A percentile compares a stretch with the other conserved stretches of the same genome.
These are phyloP conservation scores for Lates japonicus DNA, from an alignment of 2,797 vertebrate genomes.

Conservation along the genomic window DNA sequence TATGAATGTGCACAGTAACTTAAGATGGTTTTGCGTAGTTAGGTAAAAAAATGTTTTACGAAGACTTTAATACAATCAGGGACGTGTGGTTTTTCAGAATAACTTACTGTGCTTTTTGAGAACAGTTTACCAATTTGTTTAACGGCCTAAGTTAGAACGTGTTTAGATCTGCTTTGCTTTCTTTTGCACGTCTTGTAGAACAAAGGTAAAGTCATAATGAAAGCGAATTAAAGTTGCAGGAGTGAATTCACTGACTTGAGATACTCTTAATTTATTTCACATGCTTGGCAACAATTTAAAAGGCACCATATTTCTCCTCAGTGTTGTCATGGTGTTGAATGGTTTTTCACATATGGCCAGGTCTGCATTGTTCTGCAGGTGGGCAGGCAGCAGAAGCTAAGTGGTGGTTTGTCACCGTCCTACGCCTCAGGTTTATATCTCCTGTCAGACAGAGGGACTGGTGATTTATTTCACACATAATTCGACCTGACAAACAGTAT, in stretches of 20 bases:
- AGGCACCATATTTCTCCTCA: slow-evolving; percentile 31
- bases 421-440: too few species aligned
- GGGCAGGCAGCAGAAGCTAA: slow-evolving; percentile 77
- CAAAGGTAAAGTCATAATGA: neutral
- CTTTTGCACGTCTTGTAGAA: neutral
- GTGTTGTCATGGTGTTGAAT: slow-evolving; percentile 47
- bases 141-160: neutral
- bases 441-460: slow-evolving; percentile 57
- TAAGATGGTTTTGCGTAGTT: too few species aligned
- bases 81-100: too few species aligned
- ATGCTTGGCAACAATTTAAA: slow-evolving; percentile 34
- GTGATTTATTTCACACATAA: slow-evolving; percentile 57
- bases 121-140: neutral
- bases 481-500: slow-evolving; percentile 54
- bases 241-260: neutral
- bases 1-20: too few species aligned
- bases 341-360: slow-evolving; percentile 57
- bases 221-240: neutral
- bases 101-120: neutral
- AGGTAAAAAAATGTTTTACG: too few species aligned
- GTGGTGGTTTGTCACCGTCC: slow-evolving; percentile 76
- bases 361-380: slow-evolving; percentile 69
- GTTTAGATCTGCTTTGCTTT: neutral
- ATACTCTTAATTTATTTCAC: slow-evolving; percentile 27
- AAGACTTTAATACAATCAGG: too few species aligned